Evolutionary conservation across 2,888 invertebrate species (phyloP).

Genomic region (Dasypolia templi): DNA sequence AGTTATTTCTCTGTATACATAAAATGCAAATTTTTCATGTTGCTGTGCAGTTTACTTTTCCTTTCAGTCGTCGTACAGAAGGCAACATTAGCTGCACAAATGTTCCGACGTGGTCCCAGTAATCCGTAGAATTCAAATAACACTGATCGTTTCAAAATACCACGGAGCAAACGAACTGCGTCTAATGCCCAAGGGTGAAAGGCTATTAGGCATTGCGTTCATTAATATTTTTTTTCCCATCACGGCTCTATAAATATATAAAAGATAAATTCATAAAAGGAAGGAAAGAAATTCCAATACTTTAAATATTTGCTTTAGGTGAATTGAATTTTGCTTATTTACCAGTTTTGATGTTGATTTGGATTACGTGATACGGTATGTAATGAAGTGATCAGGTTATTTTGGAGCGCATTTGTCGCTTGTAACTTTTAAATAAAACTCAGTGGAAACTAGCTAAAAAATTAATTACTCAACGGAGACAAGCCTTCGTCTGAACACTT

Average conservation of each 20-base stretch:
- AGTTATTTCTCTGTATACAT: constrained; percentile 11
- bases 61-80: constrained; percentile 20
- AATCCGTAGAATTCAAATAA: constrained; percentile 67
- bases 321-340: constrained; percentile 10
- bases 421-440: not conserved
- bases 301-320: constrained; percentile 11
- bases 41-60: constrained; percentile 16
- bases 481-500: not conserved
- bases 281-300: constrained; percentile 5
- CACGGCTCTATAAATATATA: constrained; percentile 18
- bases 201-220: constrained; percentile 18
- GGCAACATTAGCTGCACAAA: constrained; percentile 65
- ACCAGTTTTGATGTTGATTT: not conserved
- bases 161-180: constrained; percentile 52
- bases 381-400: not conserved
- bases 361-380: not conserved
- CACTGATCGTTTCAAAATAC: constrained; percentile 63
- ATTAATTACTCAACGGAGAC: not conserved
- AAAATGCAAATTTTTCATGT: constrained; percentile 37
- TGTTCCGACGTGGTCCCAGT: constrained; percentile 50
- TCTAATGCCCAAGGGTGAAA: constrained; percentile 49
- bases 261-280: constrained; percentile 20
- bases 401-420: not conserved
- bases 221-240: constrained; percentile 28
- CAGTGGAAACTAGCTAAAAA: not conserved